A percentile compares a stretch with the other conserved stretches of the same genome.
These are phyloP conservation scores for Tragelaphus buxtoni DNA, from an alignment of 2,113 vertebrate genomes.

Conservation along the genomic window DNA sequence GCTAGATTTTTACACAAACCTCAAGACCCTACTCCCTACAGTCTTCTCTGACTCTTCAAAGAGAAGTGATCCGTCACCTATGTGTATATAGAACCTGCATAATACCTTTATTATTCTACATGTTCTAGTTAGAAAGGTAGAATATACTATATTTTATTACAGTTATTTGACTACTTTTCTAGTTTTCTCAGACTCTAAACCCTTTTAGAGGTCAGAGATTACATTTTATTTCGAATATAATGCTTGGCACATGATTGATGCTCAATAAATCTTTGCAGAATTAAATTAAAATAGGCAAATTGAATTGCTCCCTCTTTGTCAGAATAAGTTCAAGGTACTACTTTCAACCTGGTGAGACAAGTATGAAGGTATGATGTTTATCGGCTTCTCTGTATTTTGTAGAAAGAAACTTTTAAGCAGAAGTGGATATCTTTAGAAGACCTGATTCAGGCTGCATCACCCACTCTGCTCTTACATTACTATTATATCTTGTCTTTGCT, in stretches of 20 bases:
- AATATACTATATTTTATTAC: background rate
- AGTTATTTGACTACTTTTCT: background rate
- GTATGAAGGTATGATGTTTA: background rate
- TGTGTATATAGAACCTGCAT: background rate
- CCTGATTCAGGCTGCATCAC: background rate
- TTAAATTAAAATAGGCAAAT: background rate
- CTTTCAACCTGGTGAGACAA: background rate
- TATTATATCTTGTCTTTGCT: background rate
- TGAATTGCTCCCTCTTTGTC: background rate
- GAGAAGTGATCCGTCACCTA: background rate
- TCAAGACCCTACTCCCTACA: background rate
- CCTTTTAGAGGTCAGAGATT: background rate
- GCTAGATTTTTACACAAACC: background rate
- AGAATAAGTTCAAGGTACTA: background rate
- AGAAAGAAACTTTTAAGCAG: background rate
- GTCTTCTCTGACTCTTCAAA: background rate
- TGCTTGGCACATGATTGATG: background rate
- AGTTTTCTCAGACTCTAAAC: background rate
- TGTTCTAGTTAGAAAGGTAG: background rate
- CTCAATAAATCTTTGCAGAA: background rate
- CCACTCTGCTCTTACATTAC: background rate
- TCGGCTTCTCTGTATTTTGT: background rate
- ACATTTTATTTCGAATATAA: background rate
- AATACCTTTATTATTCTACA: background rate
- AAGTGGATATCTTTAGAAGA: background rate